Evolutionary conservation across 2,888 invertebrate genomes (phyloP).

Genomic region (Epirrhoe alternata): DNA sequence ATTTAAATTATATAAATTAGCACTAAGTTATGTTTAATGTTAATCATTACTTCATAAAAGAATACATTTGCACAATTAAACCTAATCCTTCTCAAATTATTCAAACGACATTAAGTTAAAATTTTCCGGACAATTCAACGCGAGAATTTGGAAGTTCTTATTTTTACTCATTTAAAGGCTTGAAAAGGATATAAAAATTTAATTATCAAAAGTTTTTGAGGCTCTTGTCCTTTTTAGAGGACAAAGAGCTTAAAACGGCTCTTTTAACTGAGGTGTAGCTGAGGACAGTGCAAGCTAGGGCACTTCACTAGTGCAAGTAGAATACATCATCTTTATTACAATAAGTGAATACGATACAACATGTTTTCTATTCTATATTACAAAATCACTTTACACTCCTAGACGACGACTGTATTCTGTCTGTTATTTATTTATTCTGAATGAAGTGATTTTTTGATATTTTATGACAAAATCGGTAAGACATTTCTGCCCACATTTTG

Average conservation of each 20-base stretch:
- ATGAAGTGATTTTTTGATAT: no score
- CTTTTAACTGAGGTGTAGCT: constrained; percentile 24
- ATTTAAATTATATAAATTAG: constrained; percentile 26
- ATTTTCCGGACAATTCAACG: constrained; percentile 36
- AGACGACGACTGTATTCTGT: no score
- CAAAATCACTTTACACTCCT: no score
- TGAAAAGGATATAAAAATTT: constrained; percentile 66
- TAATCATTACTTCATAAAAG: constrained; percentile 28
- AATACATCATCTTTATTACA: no score
- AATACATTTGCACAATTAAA: constrained; percentile 30
- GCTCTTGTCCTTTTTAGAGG: constrained; percentile 55
- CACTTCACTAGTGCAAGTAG: constrained; percentile 1
- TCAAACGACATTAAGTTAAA: constrained; percentile 15
- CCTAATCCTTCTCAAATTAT: constrained; percentile 12
- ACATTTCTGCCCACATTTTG: no score
- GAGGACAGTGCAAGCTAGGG: not conserved
- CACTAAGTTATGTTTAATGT: constrained; percentile 27
- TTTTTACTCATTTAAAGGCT: constrained; percentile 56
- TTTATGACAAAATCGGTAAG: no score
- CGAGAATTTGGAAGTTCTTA: constrained; percentile 45
- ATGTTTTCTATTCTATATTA: no score
- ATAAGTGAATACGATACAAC: no score
- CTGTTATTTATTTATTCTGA: no score
- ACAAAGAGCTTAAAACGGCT: constrained; percentile 66
- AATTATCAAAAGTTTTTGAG: constrained; percentile 69